These are phyloP conservation scores for Porites divaricata DNA, from an alignment of 92 coral and sea anemone species.

Conservation along the genomic window DNA sequence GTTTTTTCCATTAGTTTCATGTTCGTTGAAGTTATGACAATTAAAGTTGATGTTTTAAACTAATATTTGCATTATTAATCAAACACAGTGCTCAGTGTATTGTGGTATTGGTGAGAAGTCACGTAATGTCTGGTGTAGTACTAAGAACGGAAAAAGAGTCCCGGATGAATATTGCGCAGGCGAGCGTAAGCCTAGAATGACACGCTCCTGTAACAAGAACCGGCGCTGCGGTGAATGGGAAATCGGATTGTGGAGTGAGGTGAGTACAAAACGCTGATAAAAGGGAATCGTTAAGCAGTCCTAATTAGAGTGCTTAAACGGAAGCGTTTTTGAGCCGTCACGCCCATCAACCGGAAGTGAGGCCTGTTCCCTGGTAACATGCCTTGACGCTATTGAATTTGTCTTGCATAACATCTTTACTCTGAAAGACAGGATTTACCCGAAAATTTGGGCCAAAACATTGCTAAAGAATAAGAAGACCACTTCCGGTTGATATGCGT, in stretches of 20 bases:
- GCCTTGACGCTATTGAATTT: background rate
- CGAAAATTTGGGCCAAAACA: too few relatives aligned
- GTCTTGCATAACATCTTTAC: background rate
- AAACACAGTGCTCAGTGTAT: conserved; percentile 74
- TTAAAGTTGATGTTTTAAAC: background rate
- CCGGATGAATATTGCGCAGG: conserved; percentile 60
- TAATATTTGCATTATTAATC: background rate
- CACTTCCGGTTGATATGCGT: too few relatives aligned
- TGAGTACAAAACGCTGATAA: conserved; percentile 15
- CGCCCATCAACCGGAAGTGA: too few relatives aligned
- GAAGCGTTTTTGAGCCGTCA: too few relatives aligned
- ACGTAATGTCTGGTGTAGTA: conserved; percentile 65
- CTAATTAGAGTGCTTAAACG: too few relatives aligned
- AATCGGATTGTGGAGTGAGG: conserved; percentile 85
- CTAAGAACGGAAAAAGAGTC: conserved; percentile 61
- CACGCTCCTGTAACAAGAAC: conserved; percentile 76
- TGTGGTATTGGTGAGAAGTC: conserved; percentile 74
- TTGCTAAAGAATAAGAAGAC: too few relatives aligned
- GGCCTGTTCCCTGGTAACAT: background rate
- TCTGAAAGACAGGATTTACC: background rate
- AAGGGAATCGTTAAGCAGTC: background rate
- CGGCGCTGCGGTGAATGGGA: conserved; percentile 88
- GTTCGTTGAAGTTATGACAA: background rate
- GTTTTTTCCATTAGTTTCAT: background rate
- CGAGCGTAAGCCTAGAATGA: conserved; percentile 65